Evolutionary conservation across 1,140 invertebrate species (phyloP).

Genomic region (Babylonia areolata): DNA sequence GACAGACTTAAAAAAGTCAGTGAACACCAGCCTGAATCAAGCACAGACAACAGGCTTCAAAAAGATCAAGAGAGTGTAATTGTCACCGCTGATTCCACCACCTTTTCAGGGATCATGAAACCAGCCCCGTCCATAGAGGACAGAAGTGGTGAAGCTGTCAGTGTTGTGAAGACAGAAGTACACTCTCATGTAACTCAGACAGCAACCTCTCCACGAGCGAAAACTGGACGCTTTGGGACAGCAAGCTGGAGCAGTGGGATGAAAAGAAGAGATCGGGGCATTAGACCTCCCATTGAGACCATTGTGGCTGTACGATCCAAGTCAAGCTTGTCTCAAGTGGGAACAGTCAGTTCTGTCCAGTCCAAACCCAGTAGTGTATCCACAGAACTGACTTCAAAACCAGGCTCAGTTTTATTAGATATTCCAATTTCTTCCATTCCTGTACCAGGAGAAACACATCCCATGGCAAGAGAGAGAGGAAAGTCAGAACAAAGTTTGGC

Average conservation of each 20-base stretch:
- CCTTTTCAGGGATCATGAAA: not conserved
- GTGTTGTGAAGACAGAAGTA: not conserved
- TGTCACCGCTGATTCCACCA: not conserved
- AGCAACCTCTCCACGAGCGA: not conserved
- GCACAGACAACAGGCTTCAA: not conserved
- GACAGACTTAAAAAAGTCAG: not conserved
- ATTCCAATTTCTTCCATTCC: not conserved
- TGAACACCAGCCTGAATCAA: not conserved
- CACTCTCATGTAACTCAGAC: not conserved
- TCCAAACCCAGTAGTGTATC: not conserved
- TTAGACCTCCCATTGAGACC: constrained; percentile 19
- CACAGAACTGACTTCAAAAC: not conserved
- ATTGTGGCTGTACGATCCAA: constrained; percentile 8
- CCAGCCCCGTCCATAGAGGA: not conserved
- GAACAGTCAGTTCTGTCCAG: not conserved
- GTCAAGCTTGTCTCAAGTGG: not conserved
- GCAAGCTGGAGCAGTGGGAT: constrained; percentile 13
- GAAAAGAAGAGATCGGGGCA: not conserved
- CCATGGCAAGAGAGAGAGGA: not conserved
- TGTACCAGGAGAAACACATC: not conserved
- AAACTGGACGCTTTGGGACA: constrained; percentile 11
- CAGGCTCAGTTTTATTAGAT: not conserved
- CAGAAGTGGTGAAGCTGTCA: not conserved
- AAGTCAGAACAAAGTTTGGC: not conserved
- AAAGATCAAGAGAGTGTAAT: not conserved